Conservation (phyloP, 2,888 invertebrate species). For the Choristoneura rosaceana region DNA sequence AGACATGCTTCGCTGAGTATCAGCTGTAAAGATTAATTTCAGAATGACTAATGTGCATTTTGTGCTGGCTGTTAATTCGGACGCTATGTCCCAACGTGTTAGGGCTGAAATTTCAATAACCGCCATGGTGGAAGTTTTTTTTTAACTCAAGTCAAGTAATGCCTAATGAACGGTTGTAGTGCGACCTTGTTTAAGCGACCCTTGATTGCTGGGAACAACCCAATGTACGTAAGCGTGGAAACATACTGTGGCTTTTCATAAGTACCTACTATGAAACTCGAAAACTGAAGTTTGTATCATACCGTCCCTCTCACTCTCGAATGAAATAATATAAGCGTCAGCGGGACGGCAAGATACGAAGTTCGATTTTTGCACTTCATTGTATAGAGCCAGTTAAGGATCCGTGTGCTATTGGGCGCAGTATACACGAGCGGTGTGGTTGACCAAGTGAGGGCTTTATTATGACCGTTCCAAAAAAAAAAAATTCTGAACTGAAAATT, state of each 20-base stretch:
- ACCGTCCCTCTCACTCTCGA: too few relatives aligned
- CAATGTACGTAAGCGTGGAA: conserved; percentile 21
- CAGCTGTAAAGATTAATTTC: conserved; percentile 5
- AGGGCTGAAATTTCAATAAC: neutral
- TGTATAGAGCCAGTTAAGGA: neutral
- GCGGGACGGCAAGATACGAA: too few relatives aligned
- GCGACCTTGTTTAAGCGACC: conserved; percentile 31
- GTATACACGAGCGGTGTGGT: neutral
- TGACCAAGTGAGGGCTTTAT: neutral
- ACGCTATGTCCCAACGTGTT: neutral
- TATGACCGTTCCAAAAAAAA: too few relatives aligned
- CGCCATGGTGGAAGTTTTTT: neutral
- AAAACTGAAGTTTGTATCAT: too few relatives aligned
- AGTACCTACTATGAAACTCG: neutral
- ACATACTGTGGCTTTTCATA: conserved; percentile 13
- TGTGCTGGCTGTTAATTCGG: neutral
- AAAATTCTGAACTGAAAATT: too few relatives aligned
- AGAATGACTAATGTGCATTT: neutral
- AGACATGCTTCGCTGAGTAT: conserved; percentile 13
- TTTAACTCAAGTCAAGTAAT: neutral
- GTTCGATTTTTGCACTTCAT: too few relatives aligned
- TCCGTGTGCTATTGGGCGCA: neutral
- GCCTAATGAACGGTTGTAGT: conserved; percentile 20
- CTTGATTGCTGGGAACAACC: conserved; percentile 32
- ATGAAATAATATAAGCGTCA: too few relatives aligned